Conservation (phyloP, 2,113 vertebrate species). For the Paedocypris sp. region DNA sequence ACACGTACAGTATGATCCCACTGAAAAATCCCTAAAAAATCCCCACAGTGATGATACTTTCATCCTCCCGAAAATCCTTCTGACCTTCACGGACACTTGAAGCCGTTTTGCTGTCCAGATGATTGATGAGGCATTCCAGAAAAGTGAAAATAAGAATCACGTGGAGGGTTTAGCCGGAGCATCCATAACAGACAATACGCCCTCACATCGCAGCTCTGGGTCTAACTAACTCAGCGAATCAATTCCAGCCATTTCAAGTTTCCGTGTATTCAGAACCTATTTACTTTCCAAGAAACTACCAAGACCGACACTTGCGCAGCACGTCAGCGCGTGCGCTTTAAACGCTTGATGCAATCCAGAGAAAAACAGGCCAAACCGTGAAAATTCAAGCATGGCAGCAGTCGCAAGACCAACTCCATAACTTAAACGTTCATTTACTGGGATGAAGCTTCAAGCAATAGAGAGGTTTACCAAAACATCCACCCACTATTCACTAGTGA, state of each 20-base stretch:
- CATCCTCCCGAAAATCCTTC: background rate
- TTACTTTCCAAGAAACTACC: conserved; percentile 13
- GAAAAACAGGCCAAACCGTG: background rate
- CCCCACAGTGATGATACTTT: background rate
- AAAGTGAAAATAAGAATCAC: background rate
- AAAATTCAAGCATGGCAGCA: background rate
- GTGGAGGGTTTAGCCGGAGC: background rate
- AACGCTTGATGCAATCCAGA: background rate
- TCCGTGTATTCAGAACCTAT: conserved; percentile 16
- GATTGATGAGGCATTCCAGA: background rate
- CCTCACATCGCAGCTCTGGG: background rate
- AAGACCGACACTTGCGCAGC: background rate
- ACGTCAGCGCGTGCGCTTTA: background rate
- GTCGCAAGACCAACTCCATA: background rate
- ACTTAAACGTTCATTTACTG: too few species aligned
- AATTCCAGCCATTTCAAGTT: conserved; percentile 24
- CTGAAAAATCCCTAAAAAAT: background rate
- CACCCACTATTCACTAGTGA: too few species aligned
- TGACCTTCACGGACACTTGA: background rate
- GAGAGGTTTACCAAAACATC: too few species aligned
- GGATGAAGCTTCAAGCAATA: too few species aligned
- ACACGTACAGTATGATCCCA: background rate
- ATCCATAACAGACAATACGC: background rate
- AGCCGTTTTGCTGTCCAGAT: background rate
- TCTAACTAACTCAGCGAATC: conserved; percentile 11